phyloP scores from a whole-genome alignment of 2,113 vertebrate species.

The Bos javanicus region DNA sequence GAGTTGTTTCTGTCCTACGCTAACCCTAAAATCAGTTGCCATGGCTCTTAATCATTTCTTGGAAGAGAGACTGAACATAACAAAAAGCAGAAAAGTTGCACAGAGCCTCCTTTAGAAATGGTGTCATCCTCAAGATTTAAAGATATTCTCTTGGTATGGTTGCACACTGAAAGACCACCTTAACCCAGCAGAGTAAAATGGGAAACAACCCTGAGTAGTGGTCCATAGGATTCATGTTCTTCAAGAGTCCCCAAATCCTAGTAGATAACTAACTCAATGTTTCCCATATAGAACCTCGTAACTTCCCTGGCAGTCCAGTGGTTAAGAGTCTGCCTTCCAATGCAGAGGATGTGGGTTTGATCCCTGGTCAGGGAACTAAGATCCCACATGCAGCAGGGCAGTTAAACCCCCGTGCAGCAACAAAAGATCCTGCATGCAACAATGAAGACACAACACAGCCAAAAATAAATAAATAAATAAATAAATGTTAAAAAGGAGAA shows the following conservation, averaged over 20 bases:
- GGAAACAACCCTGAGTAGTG: background rate
- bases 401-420: background rate
- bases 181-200: background rate
- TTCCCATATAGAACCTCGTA: background rate
- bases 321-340: background rate
- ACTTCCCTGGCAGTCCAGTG: background rate
- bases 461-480: background rate
- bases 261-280: background rate
- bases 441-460: background rate
- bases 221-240: background rate
- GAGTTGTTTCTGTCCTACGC: background rate
- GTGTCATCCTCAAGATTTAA: background rate
- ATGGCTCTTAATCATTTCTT: background rate
- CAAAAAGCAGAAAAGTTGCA: background rate
- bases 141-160: background rate
- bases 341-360: background rate
- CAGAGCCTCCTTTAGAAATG: background rate
- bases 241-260: background rate
- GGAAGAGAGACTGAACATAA: background rate
- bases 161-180: background rate
- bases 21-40: background rate
- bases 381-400: background rate
- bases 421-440: background rate
- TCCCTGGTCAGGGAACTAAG: background rate
- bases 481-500: background rate